Evolutionary conservation across 2,888 invertebrate species (phyloP), one percentile per base, ranked within the genome.

Genomic region (Ennomos quercinarius): DNA sequence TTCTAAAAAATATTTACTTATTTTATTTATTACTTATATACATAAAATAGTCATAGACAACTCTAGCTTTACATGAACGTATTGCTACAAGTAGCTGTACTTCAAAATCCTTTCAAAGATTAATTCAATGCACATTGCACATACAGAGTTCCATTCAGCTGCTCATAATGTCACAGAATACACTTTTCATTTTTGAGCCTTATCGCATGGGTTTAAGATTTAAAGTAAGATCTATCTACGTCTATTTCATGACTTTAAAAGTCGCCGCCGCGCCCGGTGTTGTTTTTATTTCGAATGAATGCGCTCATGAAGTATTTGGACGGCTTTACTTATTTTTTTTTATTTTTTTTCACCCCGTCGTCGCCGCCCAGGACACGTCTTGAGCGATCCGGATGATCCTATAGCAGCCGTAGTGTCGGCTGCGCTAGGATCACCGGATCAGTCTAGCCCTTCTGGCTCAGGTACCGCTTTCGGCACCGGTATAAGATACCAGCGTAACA

Each of bases 211-310:
- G 3, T 0, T n/a, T 42, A 61, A 47, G 13, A 48, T 48, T 8
- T n/a, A 51, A 44, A 52, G 27, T 56, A 6, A 10, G 10, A 11
- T 47, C 8, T 35, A n/a, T n/a, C n/a, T n/a, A 10, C 13, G 10
- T 43, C 9, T 42, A 12, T 37, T 37, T n/a, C 11, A 47, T 55
- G 49, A 43, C 64, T 59, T 53, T 64, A 49, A 66, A 70, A 70
- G 65, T 34, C 56, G 46, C 57, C 40, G 63, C 3, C 2, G 55
- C 40, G 63, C 3, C 2, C 17, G 17, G 67, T 58, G 67, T 61
- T 57, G 71, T 71, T 72, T 77, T 77, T 77, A 77, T 75, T 74
- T 64, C 67, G 52, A 66, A 68, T 71, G 71, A 76, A 72, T 72
- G 72, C 70, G 59, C 65, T 52, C 51, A 37, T 52, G 43, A 54